Conservation (phyloP, 23 tunicate genomes). For the Botrylloides violaceus region DNA sequence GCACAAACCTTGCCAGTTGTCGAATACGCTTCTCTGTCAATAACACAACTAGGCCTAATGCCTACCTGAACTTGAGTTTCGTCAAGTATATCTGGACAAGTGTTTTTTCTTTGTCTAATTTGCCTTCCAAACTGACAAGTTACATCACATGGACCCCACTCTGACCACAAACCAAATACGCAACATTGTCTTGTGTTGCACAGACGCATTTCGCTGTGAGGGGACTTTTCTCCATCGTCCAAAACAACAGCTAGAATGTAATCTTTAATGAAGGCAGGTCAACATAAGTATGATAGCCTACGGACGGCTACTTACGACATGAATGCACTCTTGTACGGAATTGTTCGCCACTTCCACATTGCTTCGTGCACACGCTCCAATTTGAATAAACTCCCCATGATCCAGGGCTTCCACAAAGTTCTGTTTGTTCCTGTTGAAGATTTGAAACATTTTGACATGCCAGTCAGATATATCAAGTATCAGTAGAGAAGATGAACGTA, state of each 20-base stretch:
- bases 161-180: constrained; percentile 42
- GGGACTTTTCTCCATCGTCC: not conserved
- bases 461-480: too few relatives aligned
- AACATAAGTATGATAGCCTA: too few relatives aligned
- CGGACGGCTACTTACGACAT: constrained; percentile 67
- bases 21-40: too few relatives aligned
- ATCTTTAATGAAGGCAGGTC: too few relatives aligned
- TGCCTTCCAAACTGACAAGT: constrained; percentile 62
- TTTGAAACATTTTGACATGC: too few relatives aligned
- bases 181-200: constrained; percentile 70
- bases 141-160: constrained; percentile 72
- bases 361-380: constrained; percentile 50
- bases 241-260: too few relatives aligned
- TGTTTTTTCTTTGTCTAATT: constrained; percentile 18
- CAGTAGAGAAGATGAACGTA: too few relatives aligned
- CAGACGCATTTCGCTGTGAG: constrained; percentile 2
- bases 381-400: constrained; percentile 67
- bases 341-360: constrained; percentile 50
- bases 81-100: constrained; percentile 16
- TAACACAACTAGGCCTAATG: too few relatives aligned
- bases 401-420: constrained; percentile 60
- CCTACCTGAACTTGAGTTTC: constrained; percentile 1
- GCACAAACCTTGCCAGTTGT: too few relatives aligned
- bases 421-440: constrained; percentile 41
- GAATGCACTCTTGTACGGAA: constrained; percentile 76